phyloP scores from a whole-genome alignment of 2,888 invertebrate species.

The Nemotelus nigrinus region DNA sequence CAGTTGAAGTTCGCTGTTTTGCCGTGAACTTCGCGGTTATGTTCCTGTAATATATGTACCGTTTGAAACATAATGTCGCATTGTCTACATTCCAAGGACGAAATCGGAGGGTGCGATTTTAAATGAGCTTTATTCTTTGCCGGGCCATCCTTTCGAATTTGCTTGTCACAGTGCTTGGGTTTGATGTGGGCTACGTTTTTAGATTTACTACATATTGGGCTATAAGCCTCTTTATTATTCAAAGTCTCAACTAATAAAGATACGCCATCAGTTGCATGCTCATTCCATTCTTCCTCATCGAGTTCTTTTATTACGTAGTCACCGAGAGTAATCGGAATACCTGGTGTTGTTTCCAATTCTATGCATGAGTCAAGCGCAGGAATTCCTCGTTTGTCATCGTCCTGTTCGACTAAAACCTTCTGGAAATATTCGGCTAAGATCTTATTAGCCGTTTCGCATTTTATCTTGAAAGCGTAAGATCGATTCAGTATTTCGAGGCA shows the following conservation, averaged over 20 bases:
- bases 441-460: not conserved
- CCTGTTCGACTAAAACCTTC: not conserved
- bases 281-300: not conserved
- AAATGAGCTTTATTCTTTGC: not conserved
- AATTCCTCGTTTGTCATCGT: not conserved
- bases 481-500: not conserved
- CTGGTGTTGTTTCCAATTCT: not conserved
- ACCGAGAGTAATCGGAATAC: not conserved
- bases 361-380: not conserved
- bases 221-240: too few species aligned
- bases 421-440: not conserved
- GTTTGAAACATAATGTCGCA: not conserved
- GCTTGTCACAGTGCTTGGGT: not conserved
- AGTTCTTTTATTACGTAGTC: not conserved
- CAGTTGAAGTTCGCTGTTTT: not conserved
- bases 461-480: slow-evolving; percentile 1
- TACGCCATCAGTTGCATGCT: not conserved
- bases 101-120: not conserved
- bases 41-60: not conserved
- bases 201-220: too few species aligned
- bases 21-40: not conserved
- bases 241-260: not conserved
- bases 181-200: too few species aligned
- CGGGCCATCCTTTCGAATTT: not conserved
- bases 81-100: not conserved